phyloP scores from a whole-genome alignment of 2,113 vertebrate genomes.

The Ptychochromis oligacanthus region DNA sequence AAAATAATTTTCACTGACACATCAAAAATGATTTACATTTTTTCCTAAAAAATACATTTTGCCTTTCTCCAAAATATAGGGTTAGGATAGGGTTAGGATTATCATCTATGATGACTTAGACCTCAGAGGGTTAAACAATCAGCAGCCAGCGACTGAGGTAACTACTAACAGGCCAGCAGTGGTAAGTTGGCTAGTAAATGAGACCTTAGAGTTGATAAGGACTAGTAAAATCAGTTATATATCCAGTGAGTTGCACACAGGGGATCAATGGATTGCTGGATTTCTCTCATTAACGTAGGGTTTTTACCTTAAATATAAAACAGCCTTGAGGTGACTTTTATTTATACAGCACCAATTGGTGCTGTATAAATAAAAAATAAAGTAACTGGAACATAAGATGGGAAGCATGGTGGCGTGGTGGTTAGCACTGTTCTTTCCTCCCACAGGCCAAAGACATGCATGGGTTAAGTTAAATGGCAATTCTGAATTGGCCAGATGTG shows the following conservation, averaged over 20 bases:
- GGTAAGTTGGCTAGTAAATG: background rate
- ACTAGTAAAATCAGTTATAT: background rate
- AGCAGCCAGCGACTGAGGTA: background rate
- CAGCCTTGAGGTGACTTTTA: background rate
- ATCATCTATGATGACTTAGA: background rate
- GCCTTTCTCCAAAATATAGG: background rate
- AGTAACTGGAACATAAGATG: no score
- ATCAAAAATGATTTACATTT: background rate
- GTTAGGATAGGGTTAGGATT: background rate
- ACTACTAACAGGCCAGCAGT: background rate
- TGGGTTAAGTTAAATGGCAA: no score
- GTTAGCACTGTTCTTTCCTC: no score
- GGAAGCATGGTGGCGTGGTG: no score
- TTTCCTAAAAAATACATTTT: background rate
- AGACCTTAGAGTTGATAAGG: background rate
- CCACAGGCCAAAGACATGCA: no score
- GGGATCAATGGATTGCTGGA: background rate
- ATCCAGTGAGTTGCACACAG: background rate
- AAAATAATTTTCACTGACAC: background rate
- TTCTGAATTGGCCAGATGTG: no score
- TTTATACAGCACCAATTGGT: no score
- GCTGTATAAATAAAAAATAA: no score
- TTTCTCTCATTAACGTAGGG: background rate
- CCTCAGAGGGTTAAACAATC: background rate
- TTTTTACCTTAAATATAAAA: background rate